phyloP scores from a whole-genome alignment of 2,113 vertebrate genomes.

The Oxyura jamaicensis region DNA sequence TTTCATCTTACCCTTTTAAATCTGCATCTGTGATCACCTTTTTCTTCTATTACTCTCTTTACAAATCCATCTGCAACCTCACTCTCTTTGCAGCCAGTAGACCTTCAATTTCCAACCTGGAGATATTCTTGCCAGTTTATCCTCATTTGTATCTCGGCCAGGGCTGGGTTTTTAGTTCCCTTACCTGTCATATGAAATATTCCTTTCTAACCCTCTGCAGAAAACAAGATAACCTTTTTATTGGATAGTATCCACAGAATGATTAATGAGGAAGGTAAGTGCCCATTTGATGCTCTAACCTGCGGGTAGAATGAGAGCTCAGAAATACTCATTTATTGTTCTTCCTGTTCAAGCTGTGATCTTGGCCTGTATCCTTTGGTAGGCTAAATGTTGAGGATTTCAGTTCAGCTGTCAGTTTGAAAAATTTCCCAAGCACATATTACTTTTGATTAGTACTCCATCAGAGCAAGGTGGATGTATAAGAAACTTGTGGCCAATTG shows the following conservation, averaged over 20 bases:
- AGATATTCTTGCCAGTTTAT: neutral
- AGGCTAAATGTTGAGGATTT: neutral
- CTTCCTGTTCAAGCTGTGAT: conserved; percentile 30
- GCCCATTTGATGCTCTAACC: neutral
- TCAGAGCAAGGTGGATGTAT: neutral
- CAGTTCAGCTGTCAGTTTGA: conserved; percentile 20
- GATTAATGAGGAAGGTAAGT: conserved; percentile 39
- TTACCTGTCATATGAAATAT: conserved; percentile 15
- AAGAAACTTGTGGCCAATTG: neutral
- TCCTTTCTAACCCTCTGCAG: neutral
- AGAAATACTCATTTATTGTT: conserved; percentile 29
- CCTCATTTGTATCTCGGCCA: neutral
- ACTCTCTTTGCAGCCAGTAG: neutral
- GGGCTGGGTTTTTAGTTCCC: neutral
- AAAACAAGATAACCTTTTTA: conserved; percentile 3
- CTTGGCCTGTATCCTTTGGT: neutral
- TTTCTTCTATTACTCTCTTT: neutral
- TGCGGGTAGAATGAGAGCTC: neutral
- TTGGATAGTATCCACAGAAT: neutral
- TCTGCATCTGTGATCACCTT: neutral
- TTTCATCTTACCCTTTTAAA: conserved; percentile 11
- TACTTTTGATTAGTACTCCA: conserved; percentile 17
- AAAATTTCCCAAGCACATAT: neutral
- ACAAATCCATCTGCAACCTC: neutral
- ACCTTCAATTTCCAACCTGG: neutral